phyloP scores from a whole-genome alignment of 2,888 invertebrate species.

The Rotaria macrura region DNA sequence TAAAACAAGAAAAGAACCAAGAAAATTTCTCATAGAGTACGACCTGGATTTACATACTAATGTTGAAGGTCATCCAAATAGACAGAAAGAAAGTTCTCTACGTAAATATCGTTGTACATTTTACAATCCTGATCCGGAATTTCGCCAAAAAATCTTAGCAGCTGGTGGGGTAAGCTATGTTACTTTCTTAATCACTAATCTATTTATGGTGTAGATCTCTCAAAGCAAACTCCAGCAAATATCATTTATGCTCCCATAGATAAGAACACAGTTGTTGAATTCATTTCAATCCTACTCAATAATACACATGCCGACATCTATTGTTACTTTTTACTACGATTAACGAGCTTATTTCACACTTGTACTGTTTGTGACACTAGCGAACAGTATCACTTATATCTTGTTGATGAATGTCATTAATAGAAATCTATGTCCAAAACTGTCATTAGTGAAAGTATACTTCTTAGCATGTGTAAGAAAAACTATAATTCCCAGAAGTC shows the following conservation, averaged over 20 bases:
- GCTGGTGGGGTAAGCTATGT: not conserved
- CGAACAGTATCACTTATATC: too few species aligned
- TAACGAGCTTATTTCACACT: too few species aligned
- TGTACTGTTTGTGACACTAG: too few species aligned
- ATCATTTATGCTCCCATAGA: not conserved
- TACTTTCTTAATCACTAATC: not conserved
- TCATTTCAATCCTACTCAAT: not conserved
- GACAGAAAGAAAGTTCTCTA: not conserved
- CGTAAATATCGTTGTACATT: slow-evolving; percentile 12
- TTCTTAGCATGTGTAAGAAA: too few species aligned
- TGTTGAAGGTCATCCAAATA: not conserved
- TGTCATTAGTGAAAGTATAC: too few species aligned
- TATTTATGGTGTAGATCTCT: not conserved
- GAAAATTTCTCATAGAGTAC: slow-evolving; percentile 12
- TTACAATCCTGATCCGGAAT: not conserved
- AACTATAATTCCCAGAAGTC: too few species aligned
- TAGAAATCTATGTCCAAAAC: too few species aligned
- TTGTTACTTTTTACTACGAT: too few species aligned
- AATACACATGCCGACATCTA: not conserved
- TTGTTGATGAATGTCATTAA: too few species aligned
- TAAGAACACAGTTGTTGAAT: not conserved
- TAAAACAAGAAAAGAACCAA: slow-evolving; percentile 10
- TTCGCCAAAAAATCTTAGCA: not conserved
- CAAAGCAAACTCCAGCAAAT: not conserved
- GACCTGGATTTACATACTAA: not conserved